Percentiles rank a stretch among this genome's conserved stretches.
Conservation (phyloP, 2,888 invertebrate genomes). For the Thera obeliscata region DNA sequence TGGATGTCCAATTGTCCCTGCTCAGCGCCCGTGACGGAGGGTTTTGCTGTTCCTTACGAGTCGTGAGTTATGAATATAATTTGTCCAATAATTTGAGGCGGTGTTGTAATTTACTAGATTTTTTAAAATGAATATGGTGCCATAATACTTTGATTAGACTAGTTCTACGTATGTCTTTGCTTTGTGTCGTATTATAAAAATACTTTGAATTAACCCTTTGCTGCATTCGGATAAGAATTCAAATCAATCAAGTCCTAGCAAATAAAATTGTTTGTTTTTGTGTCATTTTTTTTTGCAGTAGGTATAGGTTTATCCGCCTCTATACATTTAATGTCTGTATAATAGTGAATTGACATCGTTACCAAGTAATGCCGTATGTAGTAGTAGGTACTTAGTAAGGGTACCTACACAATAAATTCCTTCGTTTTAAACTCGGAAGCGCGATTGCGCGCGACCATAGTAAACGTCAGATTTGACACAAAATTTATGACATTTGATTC, state of each 20-base stretch:
- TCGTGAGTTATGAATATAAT: constrained; percentile 42
- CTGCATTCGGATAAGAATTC: too few relatives aligned
- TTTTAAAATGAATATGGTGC: too few relatives aligned
- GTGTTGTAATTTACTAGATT: not conserved
- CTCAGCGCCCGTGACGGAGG: constrained; percentile 63
- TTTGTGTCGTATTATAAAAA: too few relatives aligned
- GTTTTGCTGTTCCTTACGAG: constrained; percentile 29
- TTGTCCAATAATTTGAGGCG: constrained; percentile 34
- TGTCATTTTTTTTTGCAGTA: too few relatives aligned
- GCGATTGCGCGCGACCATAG: constrained; percentile 22
- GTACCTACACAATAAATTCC: not conserved
- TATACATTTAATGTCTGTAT: too few relatives aligned
- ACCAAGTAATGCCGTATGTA: not conserved
- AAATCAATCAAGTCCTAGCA: too few relatives aligned
- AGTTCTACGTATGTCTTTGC: too few relatives aligned
- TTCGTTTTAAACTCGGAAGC: constrained; percentile 12
- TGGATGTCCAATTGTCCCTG: constrained; percentile 68
- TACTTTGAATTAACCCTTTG: too few relatives aligned
- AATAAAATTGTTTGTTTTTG: too few relatives aligned
- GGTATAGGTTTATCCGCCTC: too few relatives aligned
- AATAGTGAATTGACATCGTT: not conserved
- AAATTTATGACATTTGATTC: constrained; percentile 63
- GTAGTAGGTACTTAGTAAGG: not conserved
- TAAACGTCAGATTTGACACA: constrained; percentile 48
- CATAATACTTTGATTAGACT: too few relatives aligned